Conservation (phyloP, 2,113 vertebrate species). For the Hippocampus comes region DNA sequence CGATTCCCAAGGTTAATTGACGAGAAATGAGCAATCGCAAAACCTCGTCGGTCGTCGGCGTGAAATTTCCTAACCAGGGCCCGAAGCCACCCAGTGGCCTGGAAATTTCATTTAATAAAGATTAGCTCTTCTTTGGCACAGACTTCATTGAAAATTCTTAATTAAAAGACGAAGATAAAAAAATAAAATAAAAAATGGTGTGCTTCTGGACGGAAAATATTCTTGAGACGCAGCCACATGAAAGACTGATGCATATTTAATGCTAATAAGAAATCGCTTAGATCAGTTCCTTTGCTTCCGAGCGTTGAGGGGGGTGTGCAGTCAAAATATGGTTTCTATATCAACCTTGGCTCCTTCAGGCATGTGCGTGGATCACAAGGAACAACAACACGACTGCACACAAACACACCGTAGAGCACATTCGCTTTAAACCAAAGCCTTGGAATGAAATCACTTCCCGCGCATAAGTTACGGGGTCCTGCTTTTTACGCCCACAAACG, state of each 20-base stretch:
- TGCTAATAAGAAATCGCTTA: constrained; percentile 59
- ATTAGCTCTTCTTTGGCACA: constrained; percentile 66
- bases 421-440: not conserved
- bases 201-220: constrained; percentile 64
- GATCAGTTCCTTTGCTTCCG: constrained; percentile 59
- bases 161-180: constrained; percentile 71
- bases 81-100: constrained; percentile 61
- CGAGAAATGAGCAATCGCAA: constrained; percentile 34
- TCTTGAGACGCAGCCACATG: constrained; percentile 62
- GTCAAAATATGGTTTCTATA: constrained; percentile 46
- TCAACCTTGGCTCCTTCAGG: constrained; percentile 38
- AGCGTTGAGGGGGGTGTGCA: constrained; percentile 19
- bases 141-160: constrained; percentile 67
- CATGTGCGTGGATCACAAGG: constrained; percentile 15
- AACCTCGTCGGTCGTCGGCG: constrained; percentile 29
- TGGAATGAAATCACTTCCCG: not conserved
- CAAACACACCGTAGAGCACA: not conserved
- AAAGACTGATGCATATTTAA: constrained; percentile 73
- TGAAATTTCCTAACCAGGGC: constrained; percentile 60
- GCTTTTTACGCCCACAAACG: not conserved
- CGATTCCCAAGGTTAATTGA: constrained; percentile 62
- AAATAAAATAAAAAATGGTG: constrained; percentile 20
- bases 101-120: constrained; percentile 78
- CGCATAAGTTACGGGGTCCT: not conserved
- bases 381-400: not conserved